phyloP scores from a whole-genome alignment of 2,797 vertebrate species.

The Lepus oiostolus region DNA sequence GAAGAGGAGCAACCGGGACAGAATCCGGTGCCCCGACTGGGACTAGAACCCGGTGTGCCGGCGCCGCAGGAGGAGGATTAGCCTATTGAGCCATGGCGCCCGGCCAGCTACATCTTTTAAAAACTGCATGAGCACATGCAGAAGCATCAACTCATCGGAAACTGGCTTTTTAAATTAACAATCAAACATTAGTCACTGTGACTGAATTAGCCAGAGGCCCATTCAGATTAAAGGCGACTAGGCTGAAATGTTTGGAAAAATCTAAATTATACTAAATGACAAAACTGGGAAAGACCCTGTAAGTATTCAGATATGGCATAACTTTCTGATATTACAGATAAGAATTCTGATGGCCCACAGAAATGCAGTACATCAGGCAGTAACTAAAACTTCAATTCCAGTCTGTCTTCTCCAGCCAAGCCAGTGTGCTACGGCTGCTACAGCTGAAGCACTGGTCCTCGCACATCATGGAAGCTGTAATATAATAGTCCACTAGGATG shows the following conservation, averaged over 20 bases:
- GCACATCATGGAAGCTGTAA: not conserved
- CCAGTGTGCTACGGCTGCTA: not conserved
- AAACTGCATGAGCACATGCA: not conserved
- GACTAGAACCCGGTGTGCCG: too few relatives aligned
- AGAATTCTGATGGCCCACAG: not conserved
- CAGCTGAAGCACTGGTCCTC: not conserved
- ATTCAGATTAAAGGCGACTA: not conserved
- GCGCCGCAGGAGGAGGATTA: too few relatives aligned
- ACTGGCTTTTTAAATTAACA: not conserved
- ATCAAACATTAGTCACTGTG: not conserved
- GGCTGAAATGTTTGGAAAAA: not conserved
- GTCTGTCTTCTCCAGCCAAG: not conserved
- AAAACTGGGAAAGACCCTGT: not conserved
- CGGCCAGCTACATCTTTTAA: not conserved
- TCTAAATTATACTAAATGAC: not conserved
- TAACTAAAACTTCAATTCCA: not conserved
- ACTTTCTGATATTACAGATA: not conserved
- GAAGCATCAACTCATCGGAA: slow-evolving; percentile 23
- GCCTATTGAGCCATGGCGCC: too few relatives aligned
- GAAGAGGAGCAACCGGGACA: too few relatives aligned
- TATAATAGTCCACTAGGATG: not conserved
- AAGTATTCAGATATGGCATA: not conserved
- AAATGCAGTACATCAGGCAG: not conserved
- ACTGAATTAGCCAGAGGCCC: not conserved
- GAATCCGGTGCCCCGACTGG: too few relatives aligned